Percentiles rank a stretch among this genome's conserved stretches.
phyloP scores from a whole-genome alignment of 2,888 invertebrate genomes.

The Athalia rosae region DNA sequence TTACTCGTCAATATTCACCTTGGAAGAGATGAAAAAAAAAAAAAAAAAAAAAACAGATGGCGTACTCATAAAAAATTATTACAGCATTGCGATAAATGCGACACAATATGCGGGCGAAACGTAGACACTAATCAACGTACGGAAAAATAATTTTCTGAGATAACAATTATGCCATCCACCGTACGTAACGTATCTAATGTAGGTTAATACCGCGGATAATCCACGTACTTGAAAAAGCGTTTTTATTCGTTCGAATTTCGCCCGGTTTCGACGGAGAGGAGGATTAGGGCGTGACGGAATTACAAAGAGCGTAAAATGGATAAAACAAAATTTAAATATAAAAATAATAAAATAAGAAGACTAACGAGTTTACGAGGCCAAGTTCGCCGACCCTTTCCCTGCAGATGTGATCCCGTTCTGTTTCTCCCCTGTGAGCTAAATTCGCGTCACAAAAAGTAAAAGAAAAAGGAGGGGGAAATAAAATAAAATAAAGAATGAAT shows the following conservation, averaged over 20 bases:
- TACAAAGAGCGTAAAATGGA: neutral
- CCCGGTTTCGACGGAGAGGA: too few species aligned
- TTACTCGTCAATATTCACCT: too few species aligned
- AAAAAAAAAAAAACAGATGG: neutral
- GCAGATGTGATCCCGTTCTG: slow-evolving; percentile 15
- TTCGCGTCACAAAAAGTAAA: neutral
- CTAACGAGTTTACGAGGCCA: slow-evolving; percentile 31
- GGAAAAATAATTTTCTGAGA: neutral
- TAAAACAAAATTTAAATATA: neutral
- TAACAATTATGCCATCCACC: too few species aligned
- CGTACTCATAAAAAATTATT: neutral
- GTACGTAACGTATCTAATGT: neutral
- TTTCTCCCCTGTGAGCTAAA: slow-evolving; percentile 11
- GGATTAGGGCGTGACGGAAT: too few species aligned
- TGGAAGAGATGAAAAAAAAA: too few species aligned
- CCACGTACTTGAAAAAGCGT: too few species aligned
- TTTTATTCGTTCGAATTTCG: too few species aligned
- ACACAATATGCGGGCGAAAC: slow-evolving; percentile 42
- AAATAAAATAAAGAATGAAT: too few species aligned
- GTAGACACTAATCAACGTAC: slow-evolving; percentile 12
- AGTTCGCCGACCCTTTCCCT: slow-evolving; percentile 44
- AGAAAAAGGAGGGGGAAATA: neutral
- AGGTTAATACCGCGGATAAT: too few species aligned
- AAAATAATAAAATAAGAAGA: neutral
- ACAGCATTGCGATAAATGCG: slow-evolving; percentile 14